Base-by-base conservation (phyloP, 2,888 invertebrate species). In the Drosophila diplacantha region DNA sequence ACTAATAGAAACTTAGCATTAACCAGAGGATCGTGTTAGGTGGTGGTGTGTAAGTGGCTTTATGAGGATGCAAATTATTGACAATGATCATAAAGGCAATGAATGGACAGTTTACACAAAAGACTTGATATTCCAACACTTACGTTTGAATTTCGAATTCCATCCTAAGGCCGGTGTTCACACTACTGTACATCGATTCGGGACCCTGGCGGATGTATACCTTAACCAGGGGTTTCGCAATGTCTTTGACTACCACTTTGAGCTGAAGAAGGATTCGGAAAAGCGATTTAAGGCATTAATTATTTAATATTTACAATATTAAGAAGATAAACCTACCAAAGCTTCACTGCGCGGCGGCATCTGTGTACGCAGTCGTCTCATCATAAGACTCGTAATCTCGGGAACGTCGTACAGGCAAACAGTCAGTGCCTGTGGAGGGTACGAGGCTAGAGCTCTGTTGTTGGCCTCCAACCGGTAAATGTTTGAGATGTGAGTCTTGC, bases 91-190 rank as follows among this genome's bases (percentile, higher is more conserved):
- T 51, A 22, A 22, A 58, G 38, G 38, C 34, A 34, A 38, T 51
- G 26, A 44, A 26, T 44, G 22, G n/a, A 46, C 56, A 32, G 9
- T 31, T 46, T 37, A 35, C 9, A 26, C 3, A 31, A 12, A n/a
- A 24, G 11, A 24, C 3, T 20, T 12, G 12, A 16, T 20, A 18
- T 8, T 26, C 4, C 16, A 12, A 18, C 50, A 71, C 76, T 68
- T 69, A 87, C 87, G 90, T 89, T 71, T 90, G 87, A 61, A 90
- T 85, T 65, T 92, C 91, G 72, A 90, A 90, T 80, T 93, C 93
- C 79, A 92, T 89, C 34, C 90, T 88, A 44, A 95, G 90, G 14
- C 92, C 91, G 79, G 92, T 92, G 87, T 94, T 94, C 63, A 95
- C 91, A 92, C 93, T 75, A 91, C 92, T 65, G 26, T 82, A 82